Conservation (phyloP, 2,888 invertebrate species). For the Eupithecia pulchellata region DNA sequence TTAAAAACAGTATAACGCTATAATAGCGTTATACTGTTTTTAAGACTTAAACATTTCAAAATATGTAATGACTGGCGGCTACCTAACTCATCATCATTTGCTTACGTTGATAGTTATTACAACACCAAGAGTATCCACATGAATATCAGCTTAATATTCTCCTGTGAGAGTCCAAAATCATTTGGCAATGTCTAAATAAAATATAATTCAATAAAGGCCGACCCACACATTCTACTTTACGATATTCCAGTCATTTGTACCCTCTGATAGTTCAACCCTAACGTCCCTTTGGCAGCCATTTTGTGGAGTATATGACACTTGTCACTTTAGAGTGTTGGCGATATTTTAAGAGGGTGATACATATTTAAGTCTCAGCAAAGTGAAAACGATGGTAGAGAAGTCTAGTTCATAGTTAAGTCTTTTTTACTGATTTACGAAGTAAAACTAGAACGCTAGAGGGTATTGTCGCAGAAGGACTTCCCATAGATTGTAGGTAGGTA, state of each 20-base stretch:
- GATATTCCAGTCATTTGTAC: constrained; percentile 31
- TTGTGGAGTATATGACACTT: constrained; percentile 26
- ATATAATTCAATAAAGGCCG: constrained; percentile 36
- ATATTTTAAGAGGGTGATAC: constrained; percentile 24
- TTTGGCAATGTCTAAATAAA: constrained; percentile 22
- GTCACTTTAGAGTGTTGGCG: constrained; percentile 28
- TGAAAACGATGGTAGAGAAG: background rate
- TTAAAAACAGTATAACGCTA: no score
- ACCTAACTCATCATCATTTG: no score
- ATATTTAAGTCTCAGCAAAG: background rate
- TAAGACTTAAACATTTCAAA: no score
- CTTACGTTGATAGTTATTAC: no score
- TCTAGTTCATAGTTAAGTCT: no score
- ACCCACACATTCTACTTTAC: constrained; percentile 23
- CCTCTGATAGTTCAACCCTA: constrained; percentile 23
- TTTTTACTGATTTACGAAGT: background rate
- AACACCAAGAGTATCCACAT: no score
- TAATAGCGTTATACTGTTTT: no score
- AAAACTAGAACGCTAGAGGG: background rate
- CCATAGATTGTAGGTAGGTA: no score
- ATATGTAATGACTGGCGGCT: no score
- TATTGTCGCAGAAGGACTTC: no score
- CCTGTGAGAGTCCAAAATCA: constrained; percentile 12
- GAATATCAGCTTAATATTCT: constrained; percentile 6
- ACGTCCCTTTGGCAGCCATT: constrained; percentile 29